A percentile compares a stretch with the other conserved stretches of the same genome.
Conservation (phyloP, 2,113 vertebrate species). For the Dryoscopus gambensis region DNA sequence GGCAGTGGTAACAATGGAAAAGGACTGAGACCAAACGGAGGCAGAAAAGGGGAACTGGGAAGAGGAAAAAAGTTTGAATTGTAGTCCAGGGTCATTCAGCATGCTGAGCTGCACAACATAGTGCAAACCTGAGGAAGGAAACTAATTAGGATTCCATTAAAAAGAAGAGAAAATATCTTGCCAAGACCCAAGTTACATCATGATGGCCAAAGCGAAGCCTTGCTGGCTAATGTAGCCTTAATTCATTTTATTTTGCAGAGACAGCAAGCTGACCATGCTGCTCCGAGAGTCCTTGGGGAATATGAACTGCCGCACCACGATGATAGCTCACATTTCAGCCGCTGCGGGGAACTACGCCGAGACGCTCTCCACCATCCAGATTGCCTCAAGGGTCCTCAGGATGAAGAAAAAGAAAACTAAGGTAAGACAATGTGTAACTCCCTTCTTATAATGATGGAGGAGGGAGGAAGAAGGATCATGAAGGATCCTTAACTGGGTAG, state of each 20-base stretch:
- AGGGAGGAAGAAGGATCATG: background rate
- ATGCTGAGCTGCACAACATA: constrained; percentile 23
- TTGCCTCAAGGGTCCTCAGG: constrained; percentile 91
- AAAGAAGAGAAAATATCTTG: constrained; percentile 28
- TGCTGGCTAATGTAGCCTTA: constrained; percentile 67
- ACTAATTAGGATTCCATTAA: constrained; percentile 62
- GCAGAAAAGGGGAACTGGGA: background rate
- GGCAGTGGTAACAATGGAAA: background rate
- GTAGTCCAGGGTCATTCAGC: background rate
- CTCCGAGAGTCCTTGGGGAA: constrained; percentile 97
- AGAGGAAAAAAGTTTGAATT: background rate
- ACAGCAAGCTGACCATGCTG: constrained; percentile 99
- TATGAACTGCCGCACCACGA: constrained; percentile 98
- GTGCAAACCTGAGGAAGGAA: constrained; percentile 3
- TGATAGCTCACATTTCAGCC: constrained; percentile 97
- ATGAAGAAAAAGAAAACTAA: constrained; percentile 99
- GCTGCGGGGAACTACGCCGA: constrained; percentile 88
- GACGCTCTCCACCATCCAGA: constrained; percentile 95
- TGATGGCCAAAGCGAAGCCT: constrained; percentile 32
- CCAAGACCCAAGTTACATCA: constrained; percentile 30
- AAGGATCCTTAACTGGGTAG: background rate
- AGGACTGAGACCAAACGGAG: background rate
- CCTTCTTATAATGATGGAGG: background rate
- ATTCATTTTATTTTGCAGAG: constrained; percentile 80
- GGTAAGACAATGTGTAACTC: constrained; percentile 69